Evolutionary conservation across 2,888 invertebrate genomes (phyloP).

Genomic region (Epinotia brunnichana): DNA sequence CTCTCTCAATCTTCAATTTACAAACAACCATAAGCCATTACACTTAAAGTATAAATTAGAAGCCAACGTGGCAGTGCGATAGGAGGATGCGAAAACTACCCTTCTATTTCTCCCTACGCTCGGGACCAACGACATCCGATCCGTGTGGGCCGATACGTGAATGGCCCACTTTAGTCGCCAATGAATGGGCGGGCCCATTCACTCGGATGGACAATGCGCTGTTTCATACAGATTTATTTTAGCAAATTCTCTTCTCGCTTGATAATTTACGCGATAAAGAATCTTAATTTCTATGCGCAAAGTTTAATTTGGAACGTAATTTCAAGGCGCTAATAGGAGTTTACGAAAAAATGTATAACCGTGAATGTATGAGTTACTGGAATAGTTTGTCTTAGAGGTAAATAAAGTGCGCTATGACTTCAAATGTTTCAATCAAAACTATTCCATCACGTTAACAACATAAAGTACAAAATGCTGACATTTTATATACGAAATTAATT

Average conservation of each 20-base stretch:
- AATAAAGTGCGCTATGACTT: neutral
- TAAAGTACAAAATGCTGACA: neutral
- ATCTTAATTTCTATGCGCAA: neutral
- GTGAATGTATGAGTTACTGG: neutral
- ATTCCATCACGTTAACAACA: neutral
- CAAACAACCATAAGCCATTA: neutral
- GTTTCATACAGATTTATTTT: conserved; percentile 46
- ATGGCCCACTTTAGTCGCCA: conserved; percentile 58
- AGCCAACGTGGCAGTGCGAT: neutral
- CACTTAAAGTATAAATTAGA: neutral
- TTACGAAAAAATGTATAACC: neutral
- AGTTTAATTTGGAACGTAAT: neutral
- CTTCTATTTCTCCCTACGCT: conserved; percentile 37
- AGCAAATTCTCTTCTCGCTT: conserved; percentile 21
- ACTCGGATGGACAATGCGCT: conserved; percentile 48
- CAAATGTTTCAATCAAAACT: neutral
- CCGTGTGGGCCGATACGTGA: conserved; percentile 61
- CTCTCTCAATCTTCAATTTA: neutral
- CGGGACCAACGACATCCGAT: conserved; percentile 52
- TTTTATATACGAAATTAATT: neutral
- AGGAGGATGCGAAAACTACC: conserved; percentile 6
- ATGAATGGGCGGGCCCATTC: conserved; percentile 63
- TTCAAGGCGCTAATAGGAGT: neutral
- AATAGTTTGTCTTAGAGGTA: neutral
- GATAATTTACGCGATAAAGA: neutral